A percentile compares a stretch with the other conserved stretches of the same genome.
Evolutionary conservation across 2,113 vertebrate genomes (phyloP).

Genomic region (Columba livia): DNA sequence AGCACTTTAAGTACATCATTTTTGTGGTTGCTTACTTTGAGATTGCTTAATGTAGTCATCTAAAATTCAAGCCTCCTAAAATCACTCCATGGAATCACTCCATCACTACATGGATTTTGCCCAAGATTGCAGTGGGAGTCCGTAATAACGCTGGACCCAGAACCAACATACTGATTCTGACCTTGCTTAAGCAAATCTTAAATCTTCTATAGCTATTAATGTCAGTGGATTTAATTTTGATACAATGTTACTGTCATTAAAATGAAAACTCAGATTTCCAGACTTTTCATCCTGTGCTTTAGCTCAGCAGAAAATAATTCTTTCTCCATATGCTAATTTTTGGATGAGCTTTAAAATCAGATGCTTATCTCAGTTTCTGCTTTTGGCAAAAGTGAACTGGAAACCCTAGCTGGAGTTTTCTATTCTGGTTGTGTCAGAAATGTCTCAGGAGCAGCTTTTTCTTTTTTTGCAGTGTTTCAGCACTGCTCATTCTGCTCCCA

Average conservation of each 20-base stretch:
- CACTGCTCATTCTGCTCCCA: conserved; percentile 14
- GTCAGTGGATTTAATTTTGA: conserved; percentile 51
- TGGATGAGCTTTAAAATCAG: conserved; percentile 37
- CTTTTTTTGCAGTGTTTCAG: conserved; percentile 5
- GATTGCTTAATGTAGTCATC: conserved; percentile 58
- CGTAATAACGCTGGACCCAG: not conserved
- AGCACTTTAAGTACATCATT: conserved; percentile 45
- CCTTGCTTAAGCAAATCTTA: conserved; percentile 40
- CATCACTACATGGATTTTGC: conserved; percentile 36
- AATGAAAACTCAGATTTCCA: conserved; percentile 28
- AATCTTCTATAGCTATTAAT: conserved; percentile 46
- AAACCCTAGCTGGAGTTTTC: conserved; percentile 47
- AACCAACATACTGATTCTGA: conserved; percentile 56
- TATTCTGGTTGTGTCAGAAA: conserved; percentile 23
- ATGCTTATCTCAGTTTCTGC: conserved; percentile 50
- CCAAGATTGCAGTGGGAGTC: conserved; percentile 41
- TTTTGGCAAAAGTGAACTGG: conserved; percentile 46
- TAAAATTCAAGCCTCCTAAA: conserved; percentile 66
- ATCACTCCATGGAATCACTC: conserved; percentile 47
- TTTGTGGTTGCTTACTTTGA: conserved; percentile 50
- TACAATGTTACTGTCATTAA: not conserved
- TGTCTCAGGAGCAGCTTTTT: conserved; percentile 31
- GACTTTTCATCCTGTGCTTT: conserved; percentile 30
- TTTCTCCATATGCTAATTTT: conserved; percentile 40
- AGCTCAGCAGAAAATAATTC: conserved; percentile 55